Conservation (phyloP, 92 coral and sea anemone genomes). For the Galaxea fascicularis region DNA sequence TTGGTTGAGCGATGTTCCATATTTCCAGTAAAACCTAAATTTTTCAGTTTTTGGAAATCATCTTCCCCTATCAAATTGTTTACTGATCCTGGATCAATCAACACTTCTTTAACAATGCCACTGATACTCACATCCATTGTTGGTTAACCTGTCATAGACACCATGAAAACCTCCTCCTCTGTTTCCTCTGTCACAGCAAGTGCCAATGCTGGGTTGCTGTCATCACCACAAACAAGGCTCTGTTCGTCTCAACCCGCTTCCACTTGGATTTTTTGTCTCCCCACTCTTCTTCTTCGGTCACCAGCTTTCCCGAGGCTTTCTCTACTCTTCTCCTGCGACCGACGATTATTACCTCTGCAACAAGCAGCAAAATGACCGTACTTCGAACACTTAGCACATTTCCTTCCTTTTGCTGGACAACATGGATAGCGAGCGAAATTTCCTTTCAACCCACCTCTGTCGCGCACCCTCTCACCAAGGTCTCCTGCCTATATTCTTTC, state of each 20-base stretch:
- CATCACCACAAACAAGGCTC: background rate
- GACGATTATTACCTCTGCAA: background rate
- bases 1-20: conserved; percentile 44
- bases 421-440: background rate
- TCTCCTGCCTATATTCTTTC: background rate
- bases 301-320: background rate
- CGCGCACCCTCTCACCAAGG: background rate
- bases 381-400: conserved; percentile 11
- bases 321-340: background rate
- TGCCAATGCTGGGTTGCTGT: background rate
- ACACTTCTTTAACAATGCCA: conserved; percentile 53
- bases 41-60: conserved; percentile 47
- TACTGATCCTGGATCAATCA: conserved; percentile 73
- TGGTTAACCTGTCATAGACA: background rate
- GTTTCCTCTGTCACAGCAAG: background rate
- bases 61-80: conserved; percentile 65
- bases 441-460: background rate
- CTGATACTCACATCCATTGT: conserved; percentile 34
- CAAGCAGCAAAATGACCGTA: conserved; percentile 26
- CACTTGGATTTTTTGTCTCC: background rate
- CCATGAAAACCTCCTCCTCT: background rate
- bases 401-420: conserved; percentile 12
- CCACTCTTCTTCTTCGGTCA: no score
- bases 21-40: conserved; percentile 53
- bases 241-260: background rate